phyloP scores from a whole-genome alignment of 2,113 vertebrate species.

The Oryzias melastigma region DNA sequence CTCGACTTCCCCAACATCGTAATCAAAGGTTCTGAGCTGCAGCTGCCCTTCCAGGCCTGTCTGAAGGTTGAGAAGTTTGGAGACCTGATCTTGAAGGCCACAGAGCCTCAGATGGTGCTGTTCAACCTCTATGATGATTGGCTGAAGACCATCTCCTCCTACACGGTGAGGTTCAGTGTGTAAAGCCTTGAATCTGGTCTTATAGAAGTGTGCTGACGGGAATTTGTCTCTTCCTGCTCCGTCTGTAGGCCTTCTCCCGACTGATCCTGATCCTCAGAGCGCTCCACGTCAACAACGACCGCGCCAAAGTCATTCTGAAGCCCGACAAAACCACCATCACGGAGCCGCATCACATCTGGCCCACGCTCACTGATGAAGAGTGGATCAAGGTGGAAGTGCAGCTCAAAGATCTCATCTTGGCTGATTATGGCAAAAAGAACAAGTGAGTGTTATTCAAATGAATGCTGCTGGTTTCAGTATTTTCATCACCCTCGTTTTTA shows the following conservation, averaged over 20 bases:
- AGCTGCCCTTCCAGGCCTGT: constrained; percentile 98
- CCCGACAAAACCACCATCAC: constrained; percentile 98
- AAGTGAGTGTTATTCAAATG: constrained; percentile 81
- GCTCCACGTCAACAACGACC: constrained; percentile 94
- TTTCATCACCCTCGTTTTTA: too few relatives aligned
- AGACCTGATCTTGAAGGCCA: constrained; percentile 97
- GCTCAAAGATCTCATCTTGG: constrained; percentile 96
- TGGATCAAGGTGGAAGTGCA: constrained; percentile 99
- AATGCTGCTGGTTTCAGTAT: neutral
- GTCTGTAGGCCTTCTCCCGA: constrained; percentile 93
- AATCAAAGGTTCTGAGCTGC: constrained; percentile 97
- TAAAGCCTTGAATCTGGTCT: too few relatives aligned
- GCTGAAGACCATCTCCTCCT: constrained; percentile 99
- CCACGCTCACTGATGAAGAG: constrained; percentile 96
- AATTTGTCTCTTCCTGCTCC: constrained; percentile 16
- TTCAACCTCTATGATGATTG: constrained; percentile 99
- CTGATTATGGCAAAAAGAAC: constrained; percentile 99
- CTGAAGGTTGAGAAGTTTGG: constrained; percentile 99
- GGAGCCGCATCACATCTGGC: constrained; percentile 98
- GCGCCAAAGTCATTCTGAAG: constrained; percentile 97
- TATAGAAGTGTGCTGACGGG: neutral
- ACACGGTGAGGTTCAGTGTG: constrained; percentile 82
- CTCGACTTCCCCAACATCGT: constrained; percentile 99
- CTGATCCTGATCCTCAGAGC: constrained; percentile 97
- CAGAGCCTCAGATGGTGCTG: constrained; percentile 98